phyloP scores from a whole-genome alignment of 2,888 invertebrate genomes.

The Neoascia interrupta region DNA sequence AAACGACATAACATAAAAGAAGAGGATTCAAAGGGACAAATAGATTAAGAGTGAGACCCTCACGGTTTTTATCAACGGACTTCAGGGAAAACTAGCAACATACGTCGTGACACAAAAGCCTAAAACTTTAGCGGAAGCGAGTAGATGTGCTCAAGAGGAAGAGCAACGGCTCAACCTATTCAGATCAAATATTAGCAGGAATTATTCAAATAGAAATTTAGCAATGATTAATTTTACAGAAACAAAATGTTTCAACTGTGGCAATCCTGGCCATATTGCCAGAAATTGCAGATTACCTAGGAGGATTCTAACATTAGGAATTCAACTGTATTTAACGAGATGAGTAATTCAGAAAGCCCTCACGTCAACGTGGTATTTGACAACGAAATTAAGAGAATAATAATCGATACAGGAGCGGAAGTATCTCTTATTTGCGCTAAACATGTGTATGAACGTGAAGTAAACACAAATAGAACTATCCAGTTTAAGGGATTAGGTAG shows the following conservation, averaged over 20 bases:
- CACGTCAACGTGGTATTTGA: slow-evolving; percentile 9
- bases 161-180: background rate
- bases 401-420: slow-evolving; percentile 16
- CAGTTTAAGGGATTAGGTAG: slow-evolving; percentile 20
- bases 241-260: no score
- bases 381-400: background rate
- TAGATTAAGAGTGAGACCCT: background rate
- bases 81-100: background rate
- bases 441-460: background rate
- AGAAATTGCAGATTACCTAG: background rate
- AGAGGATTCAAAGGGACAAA: background rate
- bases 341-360: slow-evolving; percentile 22
- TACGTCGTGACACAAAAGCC: slow-evolving; percentile 1
- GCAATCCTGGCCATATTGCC: background rate
- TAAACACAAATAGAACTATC: background rate
- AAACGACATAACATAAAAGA: background rate
- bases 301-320: background rate
- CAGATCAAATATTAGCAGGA: background rate
- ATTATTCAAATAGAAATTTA: no score
- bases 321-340: background rate
- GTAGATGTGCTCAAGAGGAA: slow-evolving; percentile 7
- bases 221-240: no score
- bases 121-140: background rate
- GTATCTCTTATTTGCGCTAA: slow-evolving; percentile 8
- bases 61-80: slow-evolving; percentile 1